Conservation (phyloP, 2,113 vertebrate genomes). For the Bubo scandiacus region DNA sequence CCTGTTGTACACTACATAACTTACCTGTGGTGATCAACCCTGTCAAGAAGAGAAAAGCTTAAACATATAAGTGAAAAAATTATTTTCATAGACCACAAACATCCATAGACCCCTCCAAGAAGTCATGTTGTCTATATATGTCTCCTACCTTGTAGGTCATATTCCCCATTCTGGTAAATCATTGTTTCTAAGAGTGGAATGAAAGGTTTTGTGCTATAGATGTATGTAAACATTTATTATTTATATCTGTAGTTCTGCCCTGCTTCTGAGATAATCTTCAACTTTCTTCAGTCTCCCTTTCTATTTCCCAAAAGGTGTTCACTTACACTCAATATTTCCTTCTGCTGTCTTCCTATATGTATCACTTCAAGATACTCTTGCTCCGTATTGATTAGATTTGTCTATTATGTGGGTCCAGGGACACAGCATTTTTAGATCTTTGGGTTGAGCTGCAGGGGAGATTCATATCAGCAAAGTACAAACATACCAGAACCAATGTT, state of each 20-base stretch:
- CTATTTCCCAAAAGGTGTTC: not conserved
- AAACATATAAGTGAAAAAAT: not conserved
- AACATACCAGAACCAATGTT: not conserved
- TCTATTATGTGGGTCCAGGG: not conserved
- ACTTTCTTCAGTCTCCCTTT: not conserved
- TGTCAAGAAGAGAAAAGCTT: not conserved
- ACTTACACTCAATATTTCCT: not conserved
- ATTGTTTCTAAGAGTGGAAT: not conserved
- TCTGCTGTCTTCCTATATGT: fast-evolving
- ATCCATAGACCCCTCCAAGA: not conserved
- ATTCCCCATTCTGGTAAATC: not conserved
- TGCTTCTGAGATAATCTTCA: not conserved
- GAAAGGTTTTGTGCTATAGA: not conserved
- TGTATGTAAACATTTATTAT: not conserved
- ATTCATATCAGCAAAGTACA: not conserved
- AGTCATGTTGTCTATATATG: not conserved
- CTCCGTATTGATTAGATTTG: not conserved
- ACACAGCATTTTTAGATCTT: not conserved
- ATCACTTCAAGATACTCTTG: not conserved
- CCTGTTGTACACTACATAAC: fast-evolving
- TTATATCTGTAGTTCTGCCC: not conserved
- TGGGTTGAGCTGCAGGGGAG: not conserved
- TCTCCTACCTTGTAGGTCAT: not conserved
- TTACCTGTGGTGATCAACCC: not conserved
- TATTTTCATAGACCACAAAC: not conserved